phyloP scores from a whole-genome alignment of 2,797 vertebrate genomes.

The Enteromius afrohamiltoni region DNA sequence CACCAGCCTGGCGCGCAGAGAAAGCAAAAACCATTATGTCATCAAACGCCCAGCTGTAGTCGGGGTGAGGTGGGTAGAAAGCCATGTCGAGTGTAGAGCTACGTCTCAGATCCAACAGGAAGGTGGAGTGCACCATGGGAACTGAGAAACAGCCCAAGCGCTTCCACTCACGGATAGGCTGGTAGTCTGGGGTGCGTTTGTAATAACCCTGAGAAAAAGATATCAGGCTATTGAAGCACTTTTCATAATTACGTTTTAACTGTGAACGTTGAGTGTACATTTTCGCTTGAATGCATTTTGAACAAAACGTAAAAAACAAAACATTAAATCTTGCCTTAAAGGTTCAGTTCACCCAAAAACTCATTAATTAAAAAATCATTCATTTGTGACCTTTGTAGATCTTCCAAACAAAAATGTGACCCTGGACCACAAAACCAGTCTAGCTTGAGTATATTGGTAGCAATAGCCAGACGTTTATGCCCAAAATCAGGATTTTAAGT shows the following conservation, averaged over 20 bases:
- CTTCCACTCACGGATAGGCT: slow-evolving; percentile 95
- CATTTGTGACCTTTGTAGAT: too few relatives aligned
- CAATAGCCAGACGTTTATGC: too few relatives aligned
- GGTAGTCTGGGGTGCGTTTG: slow-evolving; percentile 91
- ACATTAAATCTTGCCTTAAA: background rate
- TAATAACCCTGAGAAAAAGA: slow-evolving; percentile 87
- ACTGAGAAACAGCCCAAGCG: slow-evolving; percentile 88
- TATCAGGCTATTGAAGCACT: background rate
- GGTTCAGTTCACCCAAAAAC: background rate
- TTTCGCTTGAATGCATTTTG: background rate
- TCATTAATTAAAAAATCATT: background rate
- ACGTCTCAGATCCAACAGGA: slow-evolving; percentile 91
- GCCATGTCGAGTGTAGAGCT: slow-evolving; percentile 81
- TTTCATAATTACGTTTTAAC: background rate
- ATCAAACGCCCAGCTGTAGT: slow-evolving; percentile 97
- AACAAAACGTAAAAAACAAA: background rate
- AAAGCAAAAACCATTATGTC: slow-evolving; percentile 99
- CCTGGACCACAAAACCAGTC: too few relatives aligned
- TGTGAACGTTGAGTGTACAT: background rate
- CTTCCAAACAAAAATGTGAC: too few relatives aligned
- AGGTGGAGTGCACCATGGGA: slow-evolving; percentile 96
- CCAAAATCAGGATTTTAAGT: too few relatives aligned
- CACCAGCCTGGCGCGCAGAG: slow-evolving; percentile 91
- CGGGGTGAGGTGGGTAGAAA: slow-evolving; percentile 91
- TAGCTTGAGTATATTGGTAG: too few relatives aligned